phyloP scores from a whole-genome alignment of 2,113 vertebrate species.

The Polypterus senegalus region DNA sequence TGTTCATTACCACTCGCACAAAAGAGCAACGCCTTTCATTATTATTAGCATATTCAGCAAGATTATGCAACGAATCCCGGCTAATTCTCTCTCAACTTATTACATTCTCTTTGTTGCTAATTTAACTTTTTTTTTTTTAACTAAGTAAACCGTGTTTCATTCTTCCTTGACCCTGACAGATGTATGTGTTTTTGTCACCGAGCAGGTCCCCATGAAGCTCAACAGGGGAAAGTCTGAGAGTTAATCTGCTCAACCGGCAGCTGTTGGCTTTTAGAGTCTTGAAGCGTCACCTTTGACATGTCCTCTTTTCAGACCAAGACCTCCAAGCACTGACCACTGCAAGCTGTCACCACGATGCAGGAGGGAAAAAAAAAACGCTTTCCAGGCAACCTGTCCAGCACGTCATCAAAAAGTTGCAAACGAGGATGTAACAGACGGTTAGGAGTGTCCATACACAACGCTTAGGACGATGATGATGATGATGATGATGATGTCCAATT shows the following conservation, averaged over 20 bases:
- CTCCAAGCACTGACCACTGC: slow-evolving; percentile 58
- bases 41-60: too few species aligned
- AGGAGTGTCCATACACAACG: too few species aligned
- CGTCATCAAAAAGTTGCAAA: slow-evolving; percentile 16
- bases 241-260: slow-evolving; percentile 69
- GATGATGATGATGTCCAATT: too few species aligned
- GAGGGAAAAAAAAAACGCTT: slow-evolving; percentile 39
- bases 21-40: too few species aligned
- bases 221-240: slow-evolving; percentile 66
- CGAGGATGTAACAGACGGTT: too few species aligned
- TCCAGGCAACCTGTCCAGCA: slow-evolving; percentile 30
- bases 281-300: slow-evolving; percentile 84
- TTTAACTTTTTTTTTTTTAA: slow-evolving; percentile 48
- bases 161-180: slow-evolving; percentile 55
- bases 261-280: slow-evolving; percentile 76
- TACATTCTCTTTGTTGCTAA: slow-evolving; percentile 44
- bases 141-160: slow-evolving; percentile 41
- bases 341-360: slow-evolving; percentile 61
- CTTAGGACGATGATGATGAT: too few species aligned
- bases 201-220: slow-evolving; percentile 54
- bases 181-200: slow-evolving; percentile 47
- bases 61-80: too few species aligned
- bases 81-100: too few species aligned
- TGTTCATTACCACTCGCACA: too few species aligned
- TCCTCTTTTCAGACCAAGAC: slow-evolving; percentile 48